Conservation (phyloP, 37 sponge, comb jelly and placozoan genomes). For the Dysidea cf. avara region DNA sequence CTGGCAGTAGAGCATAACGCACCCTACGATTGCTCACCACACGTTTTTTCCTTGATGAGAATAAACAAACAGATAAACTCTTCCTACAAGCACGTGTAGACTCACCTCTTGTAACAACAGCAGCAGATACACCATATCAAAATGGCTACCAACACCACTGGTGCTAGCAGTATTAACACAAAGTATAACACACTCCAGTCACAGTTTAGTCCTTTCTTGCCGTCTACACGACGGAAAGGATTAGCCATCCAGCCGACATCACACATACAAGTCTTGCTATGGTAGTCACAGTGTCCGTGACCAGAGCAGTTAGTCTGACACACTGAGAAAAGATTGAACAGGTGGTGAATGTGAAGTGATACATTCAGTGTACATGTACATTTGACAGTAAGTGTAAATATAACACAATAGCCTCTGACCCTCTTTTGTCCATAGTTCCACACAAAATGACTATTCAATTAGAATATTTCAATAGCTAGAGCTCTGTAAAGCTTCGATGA, state of each 20-base stretch:
- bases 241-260: slow-evolving; percentile 90
- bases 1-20: too few species aligned
- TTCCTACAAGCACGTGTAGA: neutral
- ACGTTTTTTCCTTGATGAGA: too few species aligned
- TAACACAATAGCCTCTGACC: too few species aligned
- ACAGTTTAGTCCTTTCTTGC: neutral
- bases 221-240: slow-evolving; percentile 64
- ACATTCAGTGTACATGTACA: too few species aligned
- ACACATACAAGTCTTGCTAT: slow-evolving; percentile 73
- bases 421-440: too few species aligned
- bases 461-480: too few species aligned
- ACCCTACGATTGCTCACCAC: too few species aligned
- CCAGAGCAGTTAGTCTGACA: slow-evolving; percentile 78
- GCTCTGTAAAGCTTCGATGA: too few species aligned
- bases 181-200: slow-evolving; percentile 67
- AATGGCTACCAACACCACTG: slow-evolving; percentile 15
- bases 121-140: slow-evolving; percentile 65
- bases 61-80: too few species aligned
- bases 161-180: slow-evolving; percentile 31
- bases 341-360: neutral
- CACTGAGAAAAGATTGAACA: slow-evolving; percentile 20
- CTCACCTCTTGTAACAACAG: slow-evolving; percentile 66
- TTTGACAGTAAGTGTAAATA: too few species aligned
- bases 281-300: slow-evolving; percentile 69
- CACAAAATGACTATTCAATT: too few species aligned